A percentile compares a stretch with the other conserved stretches of the same genome.
Evolutionary conservation across 2,113 vertebrate genomes (phyloP).

Genomic region (Acrocephalus kingi): DNA sequence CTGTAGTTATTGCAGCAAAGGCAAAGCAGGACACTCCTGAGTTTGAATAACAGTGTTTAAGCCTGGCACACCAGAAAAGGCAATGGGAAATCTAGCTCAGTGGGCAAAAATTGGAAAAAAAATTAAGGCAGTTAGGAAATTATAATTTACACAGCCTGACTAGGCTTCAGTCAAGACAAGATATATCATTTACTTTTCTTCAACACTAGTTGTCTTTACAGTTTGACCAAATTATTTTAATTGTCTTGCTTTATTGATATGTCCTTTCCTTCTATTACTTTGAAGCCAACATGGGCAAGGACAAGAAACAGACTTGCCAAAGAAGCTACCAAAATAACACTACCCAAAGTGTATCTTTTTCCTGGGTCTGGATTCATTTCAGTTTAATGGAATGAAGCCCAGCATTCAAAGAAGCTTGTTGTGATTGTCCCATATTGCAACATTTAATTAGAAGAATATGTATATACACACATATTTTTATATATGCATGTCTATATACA

Average conservation of each 20-base stretch:
- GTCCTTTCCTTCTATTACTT: background rate
- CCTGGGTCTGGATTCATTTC: background rate
- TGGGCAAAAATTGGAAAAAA: background rate
- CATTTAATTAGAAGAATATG: background rate
- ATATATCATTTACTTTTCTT: background rate
- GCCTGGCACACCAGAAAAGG: background rate
- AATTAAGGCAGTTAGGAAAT: background rate
- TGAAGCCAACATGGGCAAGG: background rate
- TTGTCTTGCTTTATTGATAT: background rate
- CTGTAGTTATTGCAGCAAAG: background rate
- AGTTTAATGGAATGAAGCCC: slow-evolving; percentile 8
- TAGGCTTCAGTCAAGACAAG: background rate
- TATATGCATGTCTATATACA: background rate
- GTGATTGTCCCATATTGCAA: background rate
- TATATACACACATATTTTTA: background rate
- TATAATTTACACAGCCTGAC: background rate
- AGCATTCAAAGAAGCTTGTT: slow-evolving; percentile 24
- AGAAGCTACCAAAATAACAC: slow-evolving; percentile 17
- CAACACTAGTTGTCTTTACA: background rate
- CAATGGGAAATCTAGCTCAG: background rate
- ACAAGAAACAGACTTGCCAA: background rate
- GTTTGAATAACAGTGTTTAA: background rate
- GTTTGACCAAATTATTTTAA: background rate
- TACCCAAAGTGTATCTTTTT: background rate
- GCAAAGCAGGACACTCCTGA: background rate